Evolutionary conservation across 1,140 invertebrate genomes (phyloP).

Genomic region (Chrysomallon squamiferum): DNA sequence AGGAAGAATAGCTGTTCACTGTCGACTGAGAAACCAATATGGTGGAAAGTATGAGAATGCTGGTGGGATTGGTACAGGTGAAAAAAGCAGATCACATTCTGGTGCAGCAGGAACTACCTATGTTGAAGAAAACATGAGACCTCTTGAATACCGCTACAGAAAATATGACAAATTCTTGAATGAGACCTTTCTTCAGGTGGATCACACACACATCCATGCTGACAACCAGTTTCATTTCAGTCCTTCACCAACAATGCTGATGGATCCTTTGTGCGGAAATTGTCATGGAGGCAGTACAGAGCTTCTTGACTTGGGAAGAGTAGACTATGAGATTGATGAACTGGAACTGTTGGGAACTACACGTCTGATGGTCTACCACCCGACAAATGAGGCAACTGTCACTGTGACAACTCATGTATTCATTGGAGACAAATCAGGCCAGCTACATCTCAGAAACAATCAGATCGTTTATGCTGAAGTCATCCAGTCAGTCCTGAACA

Average conservation of each 20-base stretch:
- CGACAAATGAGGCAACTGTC: conserved; percentile 23
- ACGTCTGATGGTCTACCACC: conserved; percentile 42
- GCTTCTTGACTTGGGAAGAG: conserved; percentile 33
- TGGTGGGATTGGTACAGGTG: conserved; percentile 36
- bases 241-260: conserved; percentile 40
- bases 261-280: no score
- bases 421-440: conserved; percentile 52
- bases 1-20: conserved; percentile 43
- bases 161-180: conserved; percentile 46
- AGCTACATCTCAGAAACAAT: conserved; percentile 36
- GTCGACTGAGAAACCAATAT: conserved; percentile 45
- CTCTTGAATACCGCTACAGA: conserved; percentile 45
- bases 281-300: no score
- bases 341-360: conserved; percentile 44
- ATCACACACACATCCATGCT: conserved; percentile 41
- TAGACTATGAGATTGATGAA: conserved; percentile 45
- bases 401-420: conserved; percentile 37
- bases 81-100: conserved; percentile 19
- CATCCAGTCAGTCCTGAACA: conserved; percentile 44
- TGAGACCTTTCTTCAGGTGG: conserved; percentile 43
- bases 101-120: conserved; percentile 50
- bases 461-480: conserved; percentile 49
- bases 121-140: conserved; percentile 42
- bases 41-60: conserved; percentile 44
- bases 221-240: conserved; percentile 37